These are phyloP conservation scores for Cisticola juncidis DNA, from an alignment of 2,113 vertebrate species.

Conservation along the genomic window DNA sequence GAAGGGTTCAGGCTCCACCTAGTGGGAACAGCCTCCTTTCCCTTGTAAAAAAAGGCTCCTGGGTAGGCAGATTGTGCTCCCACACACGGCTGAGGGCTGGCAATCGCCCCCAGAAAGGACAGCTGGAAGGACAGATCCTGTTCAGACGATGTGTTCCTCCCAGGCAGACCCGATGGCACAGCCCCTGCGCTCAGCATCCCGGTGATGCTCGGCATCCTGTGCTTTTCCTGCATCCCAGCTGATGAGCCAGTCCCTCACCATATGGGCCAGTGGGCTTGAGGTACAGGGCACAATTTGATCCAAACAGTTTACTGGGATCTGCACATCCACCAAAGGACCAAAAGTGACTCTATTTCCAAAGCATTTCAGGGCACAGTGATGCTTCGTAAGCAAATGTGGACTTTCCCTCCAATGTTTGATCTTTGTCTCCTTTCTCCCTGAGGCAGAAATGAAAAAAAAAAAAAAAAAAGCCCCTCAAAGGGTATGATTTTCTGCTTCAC, in stretches of 20 bases:
- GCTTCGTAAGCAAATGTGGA: neutral
- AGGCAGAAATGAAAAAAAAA: neutral
- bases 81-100: neutral
- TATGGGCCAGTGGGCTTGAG: neutral
- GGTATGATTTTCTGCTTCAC: constrained; percentile 42
- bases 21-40: constrained; percentile 30
- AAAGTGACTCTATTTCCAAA: neutral
- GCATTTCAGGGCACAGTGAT: neutral
- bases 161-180: neutral
- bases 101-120: neutral
- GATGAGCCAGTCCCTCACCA: accelerated
- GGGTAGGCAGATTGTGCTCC: neutral
- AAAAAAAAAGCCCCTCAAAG: neutral
- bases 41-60: neutral
- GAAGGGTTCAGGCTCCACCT: constrained; percentile 72
- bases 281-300: neutral
- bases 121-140: neutral
- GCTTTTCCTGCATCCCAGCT: neutral
- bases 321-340: neutral
- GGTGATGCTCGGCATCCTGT: neutral
- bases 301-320: neutral
- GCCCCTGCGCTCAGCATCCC: neutral
- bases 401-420: constrained; percentile 7
- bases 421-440: constrained; percentile 30
- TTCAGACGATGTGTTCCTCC: neutral